Evolutionary conservation across 2,888 invertebrate genomes (phyloP).

Genomic region (Ophion slaviceki): DNA sequence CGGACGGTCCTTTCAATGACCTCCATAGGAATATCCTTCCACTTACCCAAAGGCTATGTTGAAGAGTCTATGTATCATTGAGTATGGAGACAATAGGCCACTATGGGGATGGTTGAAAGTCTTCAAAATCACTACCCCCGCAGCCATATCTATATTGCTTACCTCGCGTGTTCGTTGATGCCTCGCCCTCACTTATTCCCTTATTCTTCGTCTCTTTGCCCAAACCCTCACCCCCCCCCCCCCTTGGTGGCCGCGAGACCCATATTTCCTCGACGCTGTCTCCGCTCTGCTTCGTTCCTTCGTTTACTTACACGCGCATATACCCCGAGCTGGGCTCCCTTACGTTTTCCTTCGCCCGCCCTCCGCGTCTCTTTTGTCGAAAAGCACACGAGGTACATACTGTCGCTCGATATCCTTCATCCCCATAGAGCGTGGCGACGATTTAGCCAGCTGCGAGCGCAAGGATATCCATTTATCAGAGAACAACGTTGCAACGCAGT

Average conservation of each 20-base stretch:
- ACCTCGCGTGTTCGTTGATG: constrained; percentile 56
- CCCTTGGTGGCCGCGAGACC: constrained; percentile 75
- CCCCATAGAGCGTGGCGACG: constrained; percentile 9
- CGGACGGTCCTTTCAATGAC: too few relatives aligned
- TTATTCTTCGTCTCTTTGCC: constrained; percentile 67
- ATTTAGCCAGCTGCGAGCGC: constrained; percentile 46
- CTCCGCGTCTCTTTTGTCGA: constrained; percentile 27
- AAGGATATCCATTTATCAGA: constrained; percentile 55
- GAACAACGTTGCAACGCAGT: constrained; percentile 31
- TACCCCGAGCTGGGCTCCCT: neutral
- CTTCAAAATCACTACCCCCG: neutral
- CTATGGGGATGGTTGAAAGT: neutral
- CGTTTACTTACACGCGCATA: constrained; percentile 3
- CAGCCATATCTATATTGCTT: neutral
- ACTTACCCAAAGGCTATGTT: too few relatives aligned
- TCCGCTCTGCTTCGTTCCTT: constrained; percentile 68
- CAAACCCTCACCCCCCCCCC: constrained; percentile 36
- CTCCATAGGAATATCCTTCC: too few relatives aligned
- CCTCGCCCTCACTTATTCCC: constrained; percentile 55
- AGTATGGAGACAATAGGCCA: too few relatives aligned
- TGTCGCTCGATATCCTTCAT: constrained; percentile 36
- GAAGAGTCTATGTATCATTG: too few relatives aligned
- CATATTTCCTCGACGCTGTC: constrained; percentile 78
- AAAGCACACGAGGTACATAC: constrained; percentile 35
- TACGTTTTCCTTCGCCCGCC: neutral